Evolutionary conservation across 2,113 vertebrate species (phyloP).

Genomic region (Aegithalos caudatus): DNA sequence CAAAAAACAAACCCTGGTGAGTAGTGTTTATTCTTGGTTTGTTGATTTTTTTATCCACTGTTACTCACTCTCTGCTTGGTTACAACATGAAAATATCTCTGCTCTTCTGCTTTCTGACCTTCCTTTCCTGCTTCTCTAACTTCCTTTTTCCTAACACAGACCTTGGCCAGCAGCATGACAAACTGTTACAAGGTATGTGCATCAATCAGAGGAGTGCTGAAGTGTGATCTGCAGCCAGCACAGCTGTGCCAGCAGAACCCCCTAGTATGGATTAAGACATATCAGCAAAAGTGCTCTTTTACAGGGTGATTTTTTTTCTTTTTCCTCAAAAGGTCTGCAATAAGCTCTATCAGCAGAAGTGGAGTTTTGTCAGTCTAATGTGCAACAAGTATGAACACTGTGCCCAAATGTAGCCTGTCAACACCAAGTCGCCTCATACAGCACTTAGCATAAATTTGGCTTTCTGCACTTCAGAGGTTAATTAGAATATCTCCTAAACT

Average conservation of each 20-base stretch:
- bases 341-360: neutral
- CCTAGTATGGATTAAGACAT: neutral
- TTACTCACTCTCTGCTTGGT: neutral
- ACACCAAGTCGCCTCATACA: neutral
- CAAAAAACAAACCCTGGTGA: neutral
- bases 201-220: constrained; percentile 44
- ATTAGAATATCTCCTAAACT: neutral
- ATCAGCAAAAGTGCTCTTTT: constrained; percentile 34
- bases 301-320: neutral
- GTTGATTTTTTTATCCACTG: neutral
- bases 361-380: neutral
- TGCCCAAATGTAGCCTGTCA: neutral
- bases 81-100: neutral
- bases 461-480: neutral
- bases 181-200: neutral
- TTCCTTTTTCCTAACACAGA: neutral
- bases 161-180: neutral
- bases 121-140: neutral
- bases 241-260: constrained; percentile 45
- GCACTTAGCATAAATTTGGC: neutral
- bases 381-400: neutral
- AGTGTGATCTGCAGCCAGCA: constrained; percentile 28
- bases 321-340: neutral
- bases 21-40: neutral
- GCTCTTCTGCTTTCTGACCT: neutral